Conservation (phyloP, 2,888 invertebrate species). For the Eilema depressum region DNA sequence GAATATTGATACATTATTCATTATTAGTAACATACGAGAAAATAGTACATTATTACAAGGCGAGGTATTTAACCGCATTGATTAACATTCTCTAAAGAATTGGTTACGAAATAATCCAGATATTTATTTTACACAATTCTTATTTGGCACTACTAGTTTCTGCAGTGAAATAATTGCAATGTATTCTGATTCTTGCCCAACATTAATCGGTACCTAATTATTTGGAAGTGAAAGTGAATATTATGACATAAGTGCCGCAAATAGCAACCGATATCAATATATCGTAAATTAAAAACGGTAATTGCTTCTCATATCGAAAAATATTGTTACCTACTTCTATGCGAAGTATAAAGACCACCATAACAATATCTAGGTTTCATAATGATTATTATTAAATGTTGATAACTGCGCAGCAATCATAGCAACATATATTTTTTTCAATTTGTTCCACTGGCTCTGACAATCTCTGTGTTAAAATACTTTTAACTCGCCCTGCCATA, state of each 20-base stretch:
- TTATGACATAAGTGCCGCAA: conserved; percentile 27
- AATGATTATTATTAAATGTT: no score
- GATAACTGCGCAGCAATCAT: no score
- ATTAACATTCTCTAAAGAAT: not conserved
- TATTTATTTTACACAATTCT: not conserved
- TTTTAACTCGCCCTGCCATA: no score
- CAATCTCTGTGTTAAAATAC: no score
- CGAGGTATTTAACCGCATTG: not conserved
- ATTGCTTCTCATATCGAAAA: not conserved
- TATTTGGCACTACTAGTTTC: not conserved
- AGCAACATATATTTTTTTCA: no score
- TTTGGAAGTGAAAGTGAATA: conserved; percentile 40
- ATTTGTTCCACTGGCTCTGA: no score
- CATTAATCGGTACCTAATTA: conserved; percentile 40
- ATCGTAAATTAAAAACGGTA: not conserved
- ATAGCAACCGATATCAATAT: conserved; percentile 5
- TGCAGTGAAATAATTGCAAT: conserved; percentile 1
- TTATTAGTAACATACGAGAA: no score
- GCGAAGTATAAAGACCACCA: not conserved
- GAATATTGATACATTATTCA: no score
- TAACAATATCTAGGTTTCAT: not conserved
- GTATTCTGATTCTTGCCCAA: conserved; percentile 41
- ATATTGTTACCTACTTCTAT: not conserved
- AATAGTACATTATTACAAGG: not conserved
- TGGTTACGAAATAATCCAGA: not conserved